Conservation (phyloP, 2,113 vertebrate species). For the Sitta europaea region DNA sequence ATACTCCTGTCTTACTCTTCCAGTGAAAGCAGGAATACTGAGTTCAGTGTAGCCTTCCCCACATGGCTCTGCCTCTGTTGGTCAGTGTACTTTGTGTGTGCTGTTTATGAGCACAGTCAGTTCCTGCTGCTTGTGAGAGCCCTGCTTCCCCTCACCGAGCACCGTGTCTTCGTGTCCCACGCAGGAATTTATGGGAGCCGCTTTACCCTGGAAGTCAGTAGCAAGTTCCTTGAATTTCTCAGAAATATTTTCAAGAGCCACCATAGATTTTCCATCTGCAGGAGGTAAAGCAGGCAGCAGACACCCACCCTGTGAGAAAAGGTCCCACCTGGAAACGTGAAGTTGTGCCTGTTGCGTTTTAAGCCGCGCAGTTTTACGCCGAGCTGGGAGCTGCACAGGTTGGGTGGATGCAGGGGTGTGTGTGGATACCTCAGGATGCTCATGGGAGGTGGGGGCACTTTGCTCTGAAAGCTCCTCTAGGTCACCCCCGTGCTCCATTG, state of each 20-base stretch:
- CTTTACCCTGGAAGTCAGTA: background rate
- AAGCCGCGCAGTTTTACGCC: background rate
- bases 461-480: background rate
- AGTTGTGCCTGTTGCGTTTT: background rate
- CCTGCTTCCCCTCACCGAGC: background rate
- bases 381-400: background rate
- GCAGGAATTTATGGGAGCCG: background rate
- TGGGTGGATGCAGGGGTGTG: background rate
- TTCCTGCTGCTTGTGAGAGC: background rate
- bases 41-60: background rate
- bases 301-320: background rate
- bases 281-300: background rate
- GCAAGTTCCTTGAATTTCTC: slow-evolving; percentile 20
- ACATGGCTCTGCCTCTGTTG: fast-evolving
- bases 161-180: background rate
- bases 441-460: background rate
- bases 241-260: background rate
- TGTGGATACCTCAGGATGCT: background rate
- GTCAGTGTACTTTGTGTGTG: background rate
- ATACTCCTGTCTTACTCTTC: background rate
- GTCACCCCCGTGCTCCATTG: background rate
- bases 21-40: background rate
- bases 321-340: background rate
- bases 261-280: background rate
- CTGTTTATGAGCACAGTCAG: background rate